phyloP scores from a whole-genome alignment of 2,888 invertebrate species.

The Drosophila anomalata region DNA sequence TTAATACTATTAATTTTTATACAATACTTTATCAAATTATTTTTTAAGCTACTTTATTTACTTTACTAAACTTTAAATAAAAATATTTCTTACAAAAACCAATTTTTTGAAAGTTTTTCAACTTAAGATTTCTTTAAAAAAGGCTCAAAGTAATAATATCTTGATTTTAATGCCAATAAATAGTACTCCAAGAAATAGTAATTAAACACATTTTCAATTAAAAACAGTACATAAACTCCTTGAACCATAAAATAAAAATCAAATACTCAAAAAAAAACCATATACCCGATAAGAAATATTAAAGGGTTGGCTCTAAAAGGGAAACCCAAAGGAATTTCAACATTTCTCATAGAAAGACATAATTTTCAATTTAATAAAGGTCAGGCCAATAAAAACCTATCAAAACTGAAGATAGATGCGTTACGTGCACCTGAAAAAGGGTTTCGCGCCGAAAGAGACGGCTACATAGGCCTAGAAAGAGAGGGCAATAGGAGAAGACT shows the following conservation, averaged over 20 bases:
- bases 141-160: no score
- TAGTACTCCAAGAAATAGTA: no score
- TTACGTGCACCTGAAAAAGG: slow-evolving; percentile 74
- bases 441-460: slow-evolving; percentile 20
- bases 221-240: not conserved
- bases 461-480: not conserved
- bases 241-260: not conserved
- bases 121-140: no score
- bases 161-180: no score
- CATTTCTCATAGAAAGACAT: slow-evolving; percentile 78
- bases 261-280: not conserved
- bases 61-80: no score
- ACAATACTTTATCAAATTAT: no score
- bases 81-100: no score
- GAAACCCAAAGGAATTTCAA: slow-evolving; percentile 54
- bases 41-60: no score
- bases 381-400: slow-evolving; percentile 72
- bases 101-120: no score
- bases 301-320: not conserved
- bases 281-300: slow-evolving; percentile 4
- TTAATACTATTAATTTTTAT: no score
- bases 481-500: not conserved
- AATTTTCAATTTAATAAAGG: slow-evolving; percentile 78
- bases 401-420: slow-evolving; percentile 73
- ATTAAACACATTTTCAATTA: not conserved